Conservation (phyloP, 2,888 invertebrate species). For the Cynaeus angustus region DNA sequence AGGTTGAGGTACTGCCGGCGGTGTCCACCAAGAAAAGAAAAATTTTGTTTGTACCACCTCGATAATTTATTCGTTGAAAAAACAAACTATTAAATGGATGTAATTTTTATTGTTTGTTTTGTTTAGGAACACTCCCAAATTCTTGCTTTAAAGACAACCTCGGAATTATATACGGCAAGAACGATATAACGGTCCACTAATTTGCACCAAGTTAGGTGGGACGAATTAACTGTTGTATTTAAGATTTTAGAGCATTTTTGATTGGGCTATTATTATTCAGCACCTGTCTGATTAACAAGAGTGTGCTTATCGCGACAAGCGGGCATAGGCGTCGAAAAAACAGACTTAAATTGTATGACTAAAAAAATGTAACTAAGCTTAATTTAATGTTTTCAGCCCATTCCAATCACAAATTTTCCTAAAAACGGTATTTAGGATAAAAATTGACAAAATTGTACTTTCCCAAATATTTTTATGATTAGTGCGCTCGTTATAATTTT, state of each 20-base stretch:
- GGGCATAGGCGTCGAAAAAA: background rate
- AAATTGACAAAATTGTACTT: too few species aligned
- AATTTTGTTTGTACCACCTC: background rate
- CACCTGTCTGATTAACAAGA: background rate
- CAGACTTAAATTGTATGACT: too few species aligned
- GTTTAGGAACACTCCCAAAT: constrained; percentile 36
- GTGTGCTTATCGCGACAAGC: constrained; percentile 7
- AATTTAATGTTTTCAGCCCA: too few species aligned
- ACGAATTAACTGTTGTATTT: constrained; percentile 28
- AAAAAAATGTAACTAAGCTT: too few species aligned
- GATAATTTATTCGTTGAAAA: background rate
- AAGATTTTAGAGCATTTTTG: constrained; percentile 13
- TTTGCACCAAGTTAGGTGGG: constrained; percentile 21
- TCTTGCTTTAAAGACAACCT: constrained; percentile 21
- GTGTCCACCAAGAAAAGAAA: background rate
- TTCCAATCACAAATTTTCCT: too few species aligned
- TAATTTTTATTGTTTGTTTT: constrained; percentile 18
- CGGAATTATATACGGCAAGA: background rate
- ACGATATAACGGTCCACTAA: constrained; percentile 13
- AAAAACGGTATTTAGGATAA: too few species aligned
- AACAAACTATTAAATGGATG: constrained; percentile 10
- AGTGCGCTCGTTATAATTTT: too few species aligned
- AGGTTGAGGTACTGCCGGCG: background rate
- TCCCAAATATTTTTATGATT: too few species aligned
- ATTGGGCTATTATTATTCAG: constrained; percentile 6